Evolutionary conservation across 2,797 vertebrate genomes (phyloP), one percentile per base, ranked within the genome.

Genomic region (Coregonus ussuriensis): DNA sequence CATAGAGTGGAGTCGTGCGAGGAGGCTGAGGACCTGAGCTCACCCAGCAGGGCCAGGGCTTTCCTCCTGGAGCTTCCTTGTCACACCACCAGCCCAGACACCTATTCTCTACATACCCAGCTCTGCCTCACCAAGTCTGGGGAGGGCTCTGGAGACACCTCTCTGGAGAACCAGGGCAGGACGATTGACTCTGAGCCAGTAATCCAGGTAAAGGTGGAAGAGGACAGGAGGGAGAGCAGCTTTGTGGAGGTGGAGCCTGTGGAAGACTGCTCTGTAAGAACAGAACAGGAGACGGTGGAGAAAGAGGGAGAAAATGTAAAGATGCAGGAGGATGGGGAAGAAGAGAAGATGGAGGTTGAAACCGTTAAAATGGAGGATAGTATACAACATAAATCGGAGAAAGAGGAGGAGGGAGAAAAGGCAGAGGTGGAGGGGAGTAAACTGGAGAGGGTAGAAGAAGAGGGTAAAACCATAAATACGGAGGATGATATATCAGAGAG

Each of bases 11-110:
- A 86, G 65, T 66, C 80, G 72, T 4, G 74, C 76, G 3, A 66
- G 70, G 29, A 47, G 62, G 56, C 67, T 81, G 18, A 81, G 79
- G 95, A 95, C 84, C 87, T 95, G 75, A 95, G 93, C 82, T 95
- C 93, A 6, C 95, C 95, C 2, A 92, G 91, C 88, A 87, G 95
- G 80, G 93, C 91, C 85, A 47, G 95, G 77, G 95, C 95, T 71
- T 88, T 94, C 75, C 85, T 90, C 47, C 91, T 91, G 5, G 92
- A 93, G 4, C 82, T 91, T 65, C 91, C 91, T 0, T 53, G 66
- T 71, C 53, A 35, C 54, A 72, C 25, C 63, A 63, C 65, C 68
- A 71, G 21, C 80, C 59, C 59, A 59, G 21, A 13, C 53, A 70
- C 68, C 33, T 69, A 69, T 65, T 62, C 75, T 15, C 71, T 53